These are phyloP conservation scores for Aphaenogaster floridana DNA, from an alignment of 1,140 invertebrate genomes.

Conservation along the genomic window DNA sequence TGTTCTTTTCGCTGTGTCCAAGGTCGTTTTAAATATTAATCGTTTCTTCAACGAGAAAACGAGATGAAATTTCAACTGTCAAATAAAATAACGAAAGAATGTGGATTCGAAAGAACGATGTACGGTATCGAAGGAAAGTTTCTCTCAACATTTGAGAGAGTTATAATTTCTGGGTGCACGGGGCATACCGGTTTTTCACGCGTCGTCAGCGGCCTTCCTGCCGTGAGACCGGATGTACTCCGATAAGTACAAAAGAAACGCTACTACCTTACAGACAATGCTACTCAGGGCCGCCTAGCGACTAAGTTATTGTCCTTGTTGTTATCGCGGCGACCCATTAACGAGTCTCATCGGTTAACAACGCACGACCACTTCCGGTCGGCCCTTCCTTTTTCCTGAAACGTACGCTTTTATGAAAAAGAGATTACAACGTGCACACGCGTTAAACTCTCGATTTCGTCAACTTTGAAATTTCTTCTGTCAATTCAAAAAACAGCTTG, in stretches of 20 bases:
- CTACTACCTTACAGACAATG: conserved; percentile 67
- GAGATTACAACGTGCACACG: background rate
- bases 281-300: conserved; percentile 42
- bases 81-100: background rate
- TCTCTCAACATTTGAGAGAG: conserved; percentile 7
- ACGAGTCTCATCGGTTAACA: conserved; percentile 67
- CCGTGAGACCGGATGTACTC: conserved; percentile 72
- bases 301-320: conserved; percentile 71
- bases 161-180: conserved; percentile 33
- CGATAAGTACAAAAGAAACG: conserved; percentile 75
- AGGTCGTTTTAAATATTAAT: background rate
- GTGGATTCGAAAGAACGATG: background rate
- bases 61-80: background rate
- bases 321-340: conserved; percentile 54
- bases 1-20: background rate
- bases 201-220: conserved; percentile 55
- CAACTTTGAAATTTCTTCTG: background rate
- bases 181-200: conserved; percentile 75
- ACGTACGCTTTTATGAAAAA: background rate
- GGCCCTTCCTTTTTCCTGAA: conserved; percentile 14
- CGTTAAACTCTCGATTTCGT: background rate
- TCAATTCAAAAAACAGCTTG: background rate
- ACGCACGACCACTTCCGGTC: conserved; percentile 65
- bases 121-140: conserved; percentile 17
- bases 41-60: background rate